Conservation (phyloP, 2,113 vertebrate species). For the Theristicus caerulescens region DNA sequence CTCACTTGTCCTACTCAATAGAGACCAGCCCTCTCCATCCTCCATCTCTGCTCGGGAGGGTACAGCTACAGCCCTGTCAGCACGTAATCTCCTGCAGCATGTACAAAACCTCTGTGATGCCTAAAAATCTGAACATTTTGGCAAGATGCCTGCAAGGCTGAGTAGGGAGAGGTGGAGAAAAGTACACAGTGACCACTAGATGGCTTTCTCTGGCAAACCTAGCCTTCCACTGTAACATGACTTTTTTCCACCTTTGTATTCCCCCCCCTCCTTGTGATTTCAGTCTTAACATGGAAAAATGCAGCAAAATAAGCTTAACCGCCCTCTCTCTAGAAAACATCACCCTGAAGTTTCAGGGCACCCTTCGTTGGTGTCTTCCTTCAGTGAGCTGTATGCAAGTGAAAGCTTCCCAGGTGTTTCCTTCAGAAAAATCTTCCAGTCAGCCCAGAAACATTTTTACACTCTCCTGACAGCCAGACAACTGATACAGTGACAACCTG, state of each 20-base stretch:
- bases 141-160: neutral
- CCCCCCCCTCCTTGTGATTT: neutral
- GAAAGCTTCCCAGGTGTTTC: neutral
- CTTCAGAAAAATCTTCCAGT: neutral
- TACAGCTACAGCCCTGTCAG: neutral
- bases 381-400: neutral
- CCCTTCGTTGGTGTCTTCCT: neutral
- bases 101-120: too few relatives aligned
- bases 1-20: neutral
- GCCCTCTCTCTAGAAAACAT: neutral
- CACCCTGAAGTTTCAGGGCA: neutral
- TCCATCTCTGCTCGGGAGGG: neutral
- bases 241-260: neutral
- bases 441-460: neutral
- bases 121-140: neutral
- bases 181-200: neutral
- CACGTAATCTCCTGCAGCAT: neutral
- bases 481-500: neutral
- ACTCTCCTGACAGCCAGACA: neutral
- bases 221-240: neutral
- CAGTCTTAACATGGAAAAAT: neutral
- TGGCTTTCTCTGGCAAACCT: slow-evolving; percentile 24
- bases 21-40: neutral
- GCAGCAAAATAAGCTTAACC: neutral
- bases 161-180: neutral